Evolutionary conservation across 2,888 invertebrate genomes (phyloP).

Genomic region (Eulithis testata): DNA sequence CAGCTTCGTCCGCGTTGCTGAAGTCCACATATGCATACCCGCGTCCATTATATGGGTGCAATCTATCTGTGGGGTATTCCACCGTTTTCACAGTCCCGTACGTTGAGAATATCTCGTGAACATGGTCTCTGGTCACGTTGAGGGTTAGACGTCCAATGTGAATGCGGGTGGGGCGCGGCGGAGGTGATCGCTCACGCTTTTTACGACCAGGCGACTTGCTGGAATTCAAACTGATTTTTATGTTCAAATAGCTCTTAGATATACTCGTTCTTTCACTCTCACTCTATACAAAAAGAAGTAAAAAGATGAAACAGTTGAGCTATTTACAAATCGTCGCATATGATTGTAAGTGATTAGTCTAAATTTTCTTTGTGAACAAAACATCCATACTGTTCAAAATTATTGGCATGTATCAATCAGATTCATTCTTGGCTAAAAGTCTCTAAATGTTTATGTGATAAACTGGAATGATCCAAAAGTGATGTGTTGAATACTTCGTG

Average conservation of each 20-base stretch:
- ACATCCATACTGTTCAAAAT: too few relatives aligned
- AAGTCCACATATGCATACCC: constrained; percentile 99
- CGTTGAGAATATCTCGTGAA: constrained; percentile 95
- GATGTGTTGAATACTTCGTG: too few relatives aligned
- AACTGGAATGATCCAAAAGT: too few relatives aligned
- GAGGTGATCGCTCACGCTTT: constrained; percentile 93
- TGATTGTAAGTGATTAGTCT: too few relatives aligned
- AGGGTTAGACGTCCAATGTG: constrained; percentile 96
- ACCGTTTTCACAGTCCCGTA: constrained; percentile 94
- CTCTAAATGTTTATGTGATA: too few relatives aligned
- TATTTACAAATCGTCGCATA: too few relatives aligned
- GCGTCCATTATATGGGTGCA: constrained; percentile 94
- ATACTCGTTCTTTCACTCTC: too few relatives aligned
- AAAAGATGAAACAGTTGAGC: too few relatives aligned
- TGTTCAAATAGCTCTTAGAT: neutral
- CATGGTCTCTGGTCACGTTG: constrained; percentile 96
- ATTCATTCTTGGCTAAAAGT: too few relatives aligned
- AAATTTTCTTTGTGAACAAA: too few relatives aligned
- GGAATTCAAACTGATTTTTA: constrained; percentile 5
- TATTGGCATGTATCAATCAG: too few relatives aligned
- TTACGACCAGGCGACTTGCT: constrained; percentile 86
- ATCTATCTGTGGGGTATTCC: constrained; percentile 95
- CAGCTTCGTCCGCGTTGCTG: constrained; percentile 96
- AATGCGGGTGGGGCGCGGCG: constrained; percentile 96
- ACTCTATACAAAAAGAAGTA: too few relatives aligned